Percentiles rank a stretch among this genome's conserved stretches.
phyloP scores from a whole-genome alignment of 2,888 invertebrate species.

The Eupithecia dodoneata region DNA sequence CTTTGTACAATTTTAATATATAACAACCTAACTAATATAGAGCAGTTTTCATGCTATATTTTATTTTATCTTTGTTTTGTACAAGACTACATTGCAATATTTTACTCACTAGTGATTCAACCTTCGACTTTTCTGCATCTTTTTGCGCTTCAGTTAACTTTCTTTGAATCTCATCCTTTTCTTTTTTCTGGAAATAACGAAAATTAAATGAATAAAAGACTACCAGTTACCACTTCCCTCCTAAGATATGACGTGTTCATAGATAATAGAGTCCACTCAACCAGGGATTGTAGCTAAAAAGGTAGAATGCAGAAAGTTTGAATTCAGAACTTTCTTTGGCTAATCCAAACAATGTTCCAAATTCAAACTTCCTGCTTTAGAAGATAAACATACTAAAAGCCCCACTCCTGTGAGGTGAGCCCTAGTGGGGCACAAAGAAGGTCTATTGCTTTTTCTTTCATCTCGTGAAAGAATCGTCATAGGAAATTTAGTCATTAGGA shows the following conservation, averaged over 20 bases:
- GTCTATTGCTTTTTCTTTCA: too few relatives aligned
- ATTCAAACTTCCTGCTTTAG: too few relatives aligned
- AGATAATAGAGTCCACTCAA: not conserved
- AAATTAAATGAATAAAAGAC: not conserved
- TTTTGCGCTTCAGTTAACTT: constrained; percentile 64
- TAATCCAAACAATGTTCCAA: too few relatives aligned
- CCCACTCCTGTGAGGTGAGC: too few relatives aligned
- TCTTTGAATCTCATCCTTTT: constrained; percentile 68
- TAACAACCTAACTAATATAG: not conserved
- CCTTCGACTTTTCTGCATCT: constrained; percentile 63
- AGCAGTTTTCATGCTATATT: not conserved
- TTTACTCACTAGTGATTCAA: constrained; percentile 62
- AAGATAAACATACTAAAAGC: too few relatives aligned
- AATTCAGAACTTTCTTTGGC: too few relatives aligned
- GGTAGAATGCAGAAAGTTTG: too few relatives aligned
- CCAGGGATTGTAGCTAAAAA: too few relatives aligned
- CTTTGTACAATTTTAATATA: not conserved
- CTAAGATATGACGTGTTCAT: not conserved
- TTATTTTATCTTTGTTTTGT: not conserved
- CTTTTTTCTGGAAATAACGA: constrained; percentile 58
- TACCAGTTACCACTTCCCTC: not conserved
- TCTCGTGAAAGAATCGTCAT: too few relatives aligned
- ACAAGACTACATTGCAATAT: not conserved
- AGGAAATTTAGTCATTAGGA: too few relatives aligned
- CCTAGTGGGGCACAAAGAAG: too few relatives aligned